Evolutionary conservation across 2,888 invertebrate genomes (phyloP).

Genomic region (Drosophila atripex): DNA sequence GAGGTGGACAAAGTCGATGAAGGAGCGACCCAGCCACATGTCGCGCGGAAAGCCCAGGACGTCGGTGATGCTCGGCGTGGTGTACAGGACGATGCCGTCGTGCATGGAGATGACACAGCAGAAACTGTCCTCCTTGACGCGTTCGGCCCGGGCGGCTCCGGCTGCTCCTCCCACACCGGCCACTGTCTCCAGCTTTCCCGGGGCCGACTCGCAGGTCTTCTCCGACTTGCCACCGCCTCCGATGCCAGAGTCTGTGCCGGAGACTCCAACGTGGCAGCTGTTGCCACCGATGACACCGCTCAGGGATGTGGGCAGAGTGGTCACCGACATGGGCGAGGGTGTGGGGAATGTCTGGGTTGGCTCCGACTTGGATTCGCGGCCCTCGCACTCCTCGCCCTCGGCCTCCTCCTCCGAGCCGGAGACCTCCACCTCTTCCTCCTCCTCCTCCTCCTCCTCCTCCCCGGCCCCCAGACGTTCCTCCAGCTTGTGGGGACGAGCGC

Average conservation of each 20-base stretch:
- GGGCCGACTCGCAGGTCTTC: constrained; percentile 69
- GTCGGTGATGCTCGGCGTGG: constrained; percentile 88
- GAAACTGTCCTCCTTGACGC: constrained; percentile 87
- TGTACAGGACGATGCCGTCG: constrained; percentile 91
- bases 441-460: constrained; percentile 20
- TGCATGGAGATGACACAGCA: constrained; percentile 92
- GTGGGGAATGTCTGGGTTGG: constrained; percentile 62
- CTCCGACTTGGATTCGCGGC: constrained; percentile 61
- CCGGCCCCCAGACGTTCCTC: constrained; percentile 49
- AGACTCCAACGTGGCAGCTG: constrained; percentile 1
- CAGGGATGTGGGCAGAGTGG: constrained; percentile 26
- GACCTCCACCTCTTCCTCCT: constrained; percentile 7
- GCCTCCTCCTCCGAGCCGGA: constrained; percentile 18
- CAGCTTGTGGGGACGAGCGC: constrained; percentile 39
- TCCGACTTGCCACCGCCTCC: constrained; percentile 66
- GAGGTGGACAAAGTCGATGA: constrained; percentile 94
- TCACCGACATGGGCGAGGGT: constrained; percentile 63
- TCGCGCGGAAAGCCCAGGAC: constrained; percentile 91
- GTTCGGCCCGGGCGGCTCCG: constrained; percentile 33
- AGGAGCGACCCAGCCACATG: constrained; percentile 93
- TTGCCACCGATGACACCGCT: constrained; percentile 15
- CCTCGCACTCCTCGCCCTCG: constrained; percentile 64
- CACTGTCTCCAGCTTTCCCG: constrained; percentile 67
- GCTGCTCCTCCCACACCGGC: constrained; percentile 11
- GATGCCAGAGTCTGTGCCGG: constrained; percentile 8